Evolutionary conservation across 2,113 vertebrate genomes (phyloP).

Genomic region (Megaptera novaeangliae): DNA sequence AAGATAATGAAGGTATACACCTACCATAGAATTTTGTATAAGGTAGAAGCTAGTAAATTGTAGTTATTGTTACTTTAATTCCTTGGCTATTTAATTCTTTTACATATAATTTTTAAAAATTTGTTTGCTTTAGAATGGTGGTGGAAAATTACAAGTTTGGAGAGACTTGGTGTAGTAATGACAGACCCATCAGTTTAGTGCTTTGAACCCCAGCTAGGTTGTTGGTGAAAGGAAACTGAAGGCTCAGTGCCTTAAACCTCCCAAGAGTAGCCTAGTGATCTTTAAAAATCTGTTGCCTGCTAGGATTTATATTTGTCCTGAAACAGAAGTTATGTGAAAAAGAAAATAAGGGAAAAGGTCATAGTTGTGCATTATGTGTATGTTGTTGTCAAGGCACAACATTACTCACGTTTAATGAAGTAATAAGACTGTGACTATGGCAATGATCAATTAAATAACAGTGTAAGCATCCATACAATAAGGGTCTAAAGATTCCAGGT

Average conservation of each 20-base stretch:
- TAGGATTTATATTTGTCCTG: slow-evolving; percentile 22
- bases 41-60: background rate
- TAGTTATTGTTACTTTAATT: background rate
- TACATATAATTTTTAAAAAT: background rate
- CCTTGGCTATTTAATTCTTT: background rate
- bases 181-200: background rate
- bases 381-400: slow-evolving; percentile 30
- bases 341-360: slow-evolving; percentile 26
- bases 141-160: background rate
- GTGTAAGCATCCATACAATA: slow-evolving; percentile 19
- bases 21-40: background rate
- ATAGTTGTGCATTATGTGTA: background rate
- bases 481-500: slow-evolving; percentile 24
- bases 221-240: background rate
- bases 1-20: background rate
- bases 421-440: background rate
- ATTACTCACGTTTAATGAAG: slow-evolving; percentile 57
- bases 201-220: background rate
- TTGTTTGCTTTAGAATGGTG: background rate
- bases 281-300: background rate
- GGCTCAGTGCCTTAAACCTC: background rate
- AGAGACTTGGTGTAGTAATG: background rate
- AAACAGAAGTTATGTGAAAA: slow-evolving; percentile 28
- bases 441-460: slow-evolving; percentile 40
- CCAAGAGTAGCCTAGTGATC: slow-evolving; percentile 12